Base-by-base conservation (phyloP, 2,797 vertebrate genomes). In the Nannoperca australis region DNA sequence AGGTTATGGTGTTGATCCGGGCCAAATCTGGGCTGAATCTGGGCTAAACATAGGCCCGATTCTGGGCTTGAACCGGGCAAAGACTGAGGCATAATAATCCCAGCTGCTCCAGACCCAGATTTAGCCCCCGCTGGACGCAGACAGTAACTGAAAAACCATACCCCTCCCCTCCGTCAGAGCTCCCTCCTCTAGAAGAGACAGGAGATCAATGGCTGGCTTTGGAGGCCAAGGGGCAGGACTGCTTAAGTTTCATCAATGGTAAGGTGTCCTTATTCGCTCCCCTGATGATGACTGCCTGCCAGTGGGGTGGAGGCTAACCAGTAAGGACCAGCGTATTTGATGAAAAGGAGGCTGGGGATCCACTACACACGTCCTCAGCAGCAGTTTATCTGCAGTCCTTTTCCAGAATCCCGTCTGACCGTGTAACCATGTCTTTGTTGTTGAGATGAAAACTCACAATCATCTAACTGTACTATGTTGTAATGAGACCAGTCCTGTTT, bases 181-280 rank as follows among this genome's bases (percentile, higher is more conserved):
- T 92, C 76, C 86, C 93, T 89, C 90, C 89, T 92, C 90, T 94
- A 92, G 91, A 94, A 90, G 93, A 93, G 83, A 89, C 91, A 80
- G 83, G 89, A 92, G 92, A 91, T 92, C 89, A 93, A 36, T 94
- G 93, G 93, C 91, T 94, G 91, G 90, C 85, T 88, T 82, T 76
- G 89, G 79, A 93, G 55, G 87, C 87, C 89, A 86, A 87, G 84
- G 87, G 87, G 88, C 88, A 17, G 88, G 86, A 89, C 89, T 71
- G 32, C 88, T 82, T 92, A 89, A 88, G 87, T 89, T 93, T 94
- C 91, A 92, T 93, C 91, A 93, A 92, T 90, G 92, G 93, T 94
- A 93, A 93, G 90, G 91, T 88, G 88, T 88, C 83, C 78, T 88
- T 84, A 62, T 87, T 71, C 64, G 61, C 87, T 86, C 73, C 81